Conservation (phyloP, 2,888 invertebrate genomes). For the Arctia plantaginis region DNA sequence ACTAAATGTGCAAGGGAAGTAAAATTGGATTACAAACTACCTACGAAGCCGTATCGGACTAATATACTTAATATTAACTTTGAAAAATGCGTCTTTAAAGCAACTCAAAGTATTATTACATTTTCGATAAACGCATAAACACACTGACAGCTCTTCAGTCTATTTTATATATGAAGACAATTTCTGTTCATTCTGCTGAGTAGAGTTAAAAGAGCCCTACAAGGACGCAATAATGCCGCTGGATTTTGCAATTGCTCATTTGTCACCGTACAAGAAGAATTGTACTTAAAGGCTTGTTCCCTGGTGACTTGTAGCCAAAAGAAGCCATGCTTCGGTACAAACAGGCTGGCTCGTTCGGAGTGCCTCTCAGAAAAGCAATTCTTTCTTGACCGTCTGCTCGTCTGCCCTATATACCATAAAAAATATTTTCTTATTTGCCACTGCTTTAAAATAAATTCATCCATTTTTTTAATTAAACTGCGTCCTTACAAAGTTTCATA, state of each 20-base stretch:
- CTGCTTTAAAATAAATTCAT: background rate
- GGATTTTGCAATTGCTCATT: background rate
- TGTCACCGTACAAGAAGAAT: background rate
- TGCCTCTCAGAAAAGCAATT: no score
- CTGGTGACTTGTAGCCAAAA: background rate
- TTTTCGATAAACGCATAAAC: background rate
- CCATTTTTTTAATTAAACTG: background rate
- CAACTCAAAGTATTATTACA: background rate
- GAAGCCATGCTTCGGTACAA: no score
- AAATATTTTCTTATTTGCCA: background rate
- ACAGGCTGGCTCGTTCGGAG: no score
- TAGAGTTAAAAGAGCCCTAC: background rate
- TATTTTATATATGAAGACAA: background rate
- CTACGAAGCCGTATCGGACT: slow-evolving; percentile 5
- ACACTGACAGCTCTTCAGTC: background rate
- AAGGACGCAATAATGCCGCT: no score
- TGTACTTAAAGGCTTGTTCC: background rate
- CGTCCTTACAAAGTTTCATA: background rate
- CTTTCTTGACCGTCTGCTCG: no score
- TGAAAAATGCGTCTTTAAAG: background rate
- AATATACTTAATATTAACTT: background rate
- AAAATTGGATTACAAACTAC: slow-evolving; percentile 16
- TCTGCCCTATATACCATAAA: no score
- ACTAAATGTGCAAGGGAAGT: slow-evolving; percentile 1
- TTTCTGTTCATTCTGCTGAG: background rate